Evolutionary conservation across 2,888 invertebrate species (phyloP), one percentile per base, ranked within the genome.

Genomic region (Cabera pusaria): DNA sequence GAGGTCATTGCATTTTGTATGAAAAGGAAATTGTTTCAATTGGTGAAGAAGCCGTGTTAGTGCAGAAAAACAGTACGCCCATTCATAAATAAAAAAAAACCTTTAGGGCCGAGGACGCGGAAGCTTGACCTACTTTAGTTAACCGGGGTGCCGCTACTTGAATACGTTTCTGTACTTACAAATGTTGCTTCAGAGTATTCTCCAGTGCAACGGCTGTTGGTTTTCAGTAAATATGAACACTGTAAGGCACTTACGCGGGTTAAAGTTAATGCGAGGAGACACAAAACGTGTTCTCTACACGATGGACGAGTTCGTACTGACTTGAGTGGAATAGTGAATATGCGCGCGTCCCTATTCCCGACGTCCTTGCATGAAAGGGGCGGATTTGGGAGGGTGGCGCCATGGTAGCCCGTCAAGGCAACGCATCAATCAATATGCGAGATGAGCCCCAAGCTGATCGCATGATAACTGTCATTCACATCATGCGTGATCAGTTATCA

Each of bases 341-440:
- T 86, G 87, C 88, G 87, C 82, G 81, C 79, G 77, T 83, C 84
- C 86, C 84, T 83, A 68, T 80, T 85, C 86, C 85, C 80, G 44
- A 66, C 76, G 82, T 80, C 81, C 86, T 85, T 83, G 82, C 71
- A 72, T 80, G 64, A 72, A 80, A 78, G 84, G 87, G 88, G 84
- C 74, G 79, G 82, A 59, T 76, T 72, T 56, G 67, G 43, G 70
- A 72, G 88, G 87, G 85, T 85, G 86, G 82, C 80, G 79, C 78
- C 75, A 72, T 79, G 62, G 80, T 67, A 73, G 70, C 72, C 67
- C 73, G 72, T 72, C 75, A 79, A 77, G 74, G 75, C 74, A 71
- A 73, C 71, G 74, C 79, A 79, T 86, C 86, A 87, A 88, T 88
- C 87, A 88, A 88, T 88, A 88, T 83, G 75, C 76, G 74, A 78